Conservation (phyloP, 2,113 vertebrate species). For the Lamprotornis superbus region DNA sequence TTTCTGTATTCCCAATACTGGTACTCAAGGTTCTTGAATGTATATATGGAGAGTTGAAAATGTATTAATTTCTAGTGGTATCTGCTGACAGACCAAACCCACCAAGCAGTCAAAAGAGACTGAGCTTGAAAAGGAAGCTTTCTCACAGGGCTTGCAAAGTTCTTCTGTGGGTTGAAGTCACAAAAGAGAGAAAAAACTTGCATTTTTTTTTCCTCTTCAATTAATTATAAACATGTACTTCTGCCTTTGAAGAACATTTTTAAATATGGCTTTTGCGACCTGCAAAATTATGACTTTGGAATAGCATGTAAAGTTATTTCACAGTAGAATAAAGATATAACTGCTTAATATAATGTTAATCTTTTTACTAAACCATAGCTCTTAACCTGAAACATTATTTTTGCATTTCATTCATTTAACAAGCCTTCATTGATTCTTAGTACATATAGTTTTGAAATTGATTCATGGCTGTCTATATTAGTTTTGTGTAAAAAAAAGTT, state of each 20-base stretch:
- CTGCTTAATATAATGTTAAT: not conserved
- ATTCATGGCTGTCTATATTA: not conserved
- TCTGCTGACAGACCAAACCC: not conserved
- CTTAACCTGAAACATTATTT: not conserved
- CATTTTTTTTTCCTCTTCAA: not conserved
- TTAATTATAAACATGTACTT: not conserved
- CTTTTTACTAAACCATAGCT: not conserved
- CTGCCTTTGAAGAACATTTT: not conserved
- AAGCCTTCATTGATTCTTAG: not conserved
- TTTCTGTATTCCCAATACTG: not conserved
- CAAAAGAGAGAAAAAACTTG: not conserved
- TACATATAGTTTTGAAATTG: not conserved
- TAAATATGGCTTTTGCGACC: not conserved
- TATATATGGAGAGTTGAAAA: not conserved
- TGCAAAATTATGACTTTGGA: not conserved
- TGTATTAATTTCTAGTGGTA: not conserved
- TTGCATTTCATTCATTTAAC: not conserved
- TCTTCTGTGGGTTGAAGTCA: not conserved
- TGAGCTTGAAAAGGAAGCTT: not conserved
- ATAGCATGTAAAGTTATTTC: not conserved
- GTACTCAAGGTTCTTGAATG: not conserved
- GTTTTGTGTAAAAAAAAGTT: not conserved
- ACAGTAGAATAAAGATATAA: not conserved
- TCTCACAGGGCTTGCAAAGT: not conserved
- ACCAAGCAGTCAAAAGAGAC: not conserved